These are phyloP conservation scores for Xiphias gladius DNA, from an alignment of 2,113 vertebrate genomes.

Conservation along the genomic window DNA sequence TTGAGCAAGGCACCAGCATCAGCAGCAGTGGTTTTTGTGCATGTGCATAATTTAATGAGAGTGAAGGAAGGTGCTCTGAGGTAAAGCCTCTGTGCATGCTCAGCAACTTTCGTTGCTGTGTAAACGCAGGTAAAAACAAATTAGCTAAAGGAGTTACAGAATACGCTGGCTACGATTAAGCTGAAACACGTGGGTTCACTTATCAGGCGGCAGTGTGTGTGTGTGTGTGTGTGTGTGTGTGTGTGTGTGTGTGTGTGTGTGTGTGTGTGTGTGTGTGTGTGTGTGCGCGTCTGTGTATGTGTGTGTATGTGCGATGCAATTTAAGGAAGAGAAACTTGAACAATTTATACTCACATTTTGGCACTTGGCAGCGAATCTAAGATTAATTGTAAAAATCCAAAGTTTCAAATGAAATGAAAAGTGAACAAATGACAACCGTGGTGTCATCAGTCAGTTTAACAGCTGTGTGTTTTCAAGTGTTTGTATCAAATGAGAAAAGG, in stretches of 20 bases:
- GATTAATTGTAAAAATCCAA: neutral
- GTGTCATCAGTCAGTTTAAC: neutral
- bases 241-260: neutral
- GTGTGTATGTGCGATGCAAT: too few relatives aligned
- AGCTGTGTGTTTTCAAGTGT: too few relatives aligned
- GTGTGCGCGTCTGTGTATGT: too few relatives aligned
- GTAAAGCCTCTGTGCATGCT: slow-evolving; percentile 34
- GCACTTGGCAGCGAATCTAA: neutral
- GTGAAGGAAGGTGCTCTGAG: slow-evolving; percentile 18
- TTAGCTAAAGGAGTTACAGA: slow-evolving; percentile 32
- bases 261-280: neutral
- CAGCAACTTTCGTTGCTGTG: slow-evolving; percentile 60
- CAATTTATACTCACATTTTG: neutral
- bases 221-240: neutral
- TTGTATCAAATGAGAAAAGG: neutral
- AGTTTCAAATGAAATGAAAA: neutral
- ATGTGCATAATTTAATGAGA: slow-evolving; percentile 50
- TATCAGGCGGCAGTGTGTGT: neutral
- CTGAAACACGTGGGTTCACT: slow-evolving; percentile 34
- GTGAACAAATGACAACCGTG: neutral
- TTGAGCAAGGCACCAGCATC: slow-evolving; percentile 49
- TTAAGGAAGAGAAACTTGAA: neutral
- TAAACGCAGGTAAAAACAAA: slow-evolving; percentile 44
- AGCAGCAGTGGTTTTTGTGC: slow-evolving; percentile 33
- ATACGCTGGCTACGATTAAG: slow-evolving; percentile 21